Evolutionary conservation across 2,797 vertebrate species (phyloP), one percentile per base, ranked within the genome.

Genomic region (Neoniphon sammara): DNA sequence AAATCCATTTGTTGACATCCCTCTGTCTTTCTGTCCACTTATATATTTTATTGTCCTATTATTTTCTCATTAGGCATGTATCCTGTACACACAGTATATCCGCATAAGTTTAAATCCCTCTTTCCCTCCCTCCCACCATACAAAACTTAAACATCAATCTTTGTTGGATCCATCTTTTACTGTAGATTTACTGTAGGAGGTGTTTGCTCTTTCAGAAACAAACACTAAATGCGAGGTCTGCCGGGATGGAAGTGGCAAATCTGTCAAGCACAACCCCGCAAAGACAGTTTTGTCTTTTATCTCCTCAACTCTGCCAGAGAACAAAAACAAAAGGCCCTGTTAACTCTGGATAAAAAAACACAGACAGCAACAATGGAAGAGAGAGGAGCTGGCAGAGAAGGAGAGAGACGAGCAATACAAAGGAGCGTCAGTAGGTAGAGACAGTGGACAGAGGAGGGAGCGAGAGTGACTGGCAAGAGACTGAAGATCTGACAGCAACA

Each of bases 271-370:
- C 36, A 58, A 54, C 46, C 47, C 14, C 49, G 72, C 66, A 64
- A 63, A 66, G 60, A 79, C 64, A 47, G 36, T 71, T 76, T 46
- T 31, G 54, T 63, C 68, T 73, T 74, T 66, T 49, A 73, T 78
- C 64, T 65, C 27, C 61, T 77, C 30, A 72, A 31, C 59, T 74
- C 31, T 66, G 56, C 39, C 78, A 79, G 60, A 18, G 9, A 58
- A 61, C 61, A 64, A 55, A 77, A 56, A 82, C 62, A 74, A 71
- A 80, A 70, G 71, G 79, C 44, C 2, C 55, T 73, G 65, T 67
- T 67, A 65, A 70, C 57, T 25, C 5, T 39, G 59, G 77, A 79
- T 56, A 54, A 70, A 73, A n/a, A 63, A n/a, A 49, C 59, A 1
- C 10, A 4, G 47, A 56, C 31, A 18, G 17, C 44, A 46, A 9